Base-by-base conservation (phyloP, 2,797 vertebrate species). In the Semotilus atromaculatus region DNA sequence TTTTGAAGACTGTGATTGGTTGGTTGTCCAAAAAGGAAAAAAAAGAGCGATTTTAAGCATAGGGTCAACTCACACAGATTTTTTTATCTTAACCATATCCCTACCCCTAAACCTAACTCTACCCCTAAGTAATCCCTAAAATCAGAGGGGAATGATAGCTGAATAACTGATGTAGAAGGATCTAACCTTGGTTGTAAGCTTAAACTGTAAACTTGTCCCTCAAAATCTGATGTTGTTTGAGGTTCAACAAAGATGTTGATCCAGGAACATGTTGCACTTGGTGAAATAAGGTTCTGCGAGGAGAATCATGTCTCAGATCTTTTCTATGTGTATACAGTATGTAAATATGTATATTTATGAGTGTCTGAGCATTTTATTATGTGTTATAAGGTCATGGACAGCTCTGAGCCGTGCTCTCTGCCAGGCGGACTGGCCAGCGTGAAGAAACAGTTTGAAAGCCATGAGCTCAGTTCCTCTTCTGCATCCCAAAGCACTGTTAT, bases 401-500 rank as follows among this genome's bases (percentile, higher is more conserved):
- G 97, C 89, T 93, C 94, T 0, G 97, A 96, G 89, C 91, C 94
- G 0, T 96, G 96, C 60, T 95, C 95, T 8, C 94, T 98, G 90
- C 96, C 97, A 21, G 98, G 97, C 4, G 98, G 98, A 72, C 93
- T 99, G 87, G 97, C 97, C 89, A 97, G 96, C 7, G 95, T 98
- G 89, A 98, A 97, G 93, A 97, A 94, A 91, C 97, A 98, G 85
- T 99, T 99, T 29, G 98, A 99, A 93, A 97, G 93, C 90, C 96
- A 94, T 34, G 94, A 93, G 90, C 91, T 92, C 48, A 92, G 93
- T 29, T 86, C 90, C 45, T 92, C 94, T 0, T 93, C 93, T 0
- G 94, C 96, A 66, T 94, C 96, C n/a, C 94, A 91, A 87, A 96
- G 95, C 87, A 92, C 89, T 6, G 93, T 96, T 91, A 93, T 95